Evolutionary conservation across 2,113 vertebrate genomes (phyloP), one percentile per base, ranked within the genome.

Genomic region (Chunga burmeisteri): DNA sequence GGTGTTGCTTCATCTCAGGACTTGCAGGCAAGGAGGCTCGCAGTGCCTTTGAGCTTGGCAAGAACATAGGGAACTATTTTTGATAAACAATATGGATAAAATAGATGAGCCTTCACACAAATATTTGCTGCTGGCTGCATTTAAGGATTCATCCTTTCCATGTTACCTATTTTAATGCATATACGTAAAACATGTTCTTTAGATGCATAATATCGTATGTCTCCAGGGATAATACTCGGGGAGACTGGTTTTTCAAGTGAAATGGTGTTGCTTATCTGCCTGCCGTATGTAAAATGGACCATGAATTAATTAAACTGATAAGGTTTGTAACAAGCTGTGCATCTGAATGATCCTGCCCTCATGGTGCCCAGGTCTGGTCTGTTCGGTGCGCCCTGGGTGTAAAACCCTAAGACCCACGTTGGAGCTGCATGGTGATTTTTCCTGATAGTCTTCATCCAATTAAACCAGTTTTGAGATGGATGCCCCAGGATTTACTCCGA

Each of bases 81-180:
- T 75, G 50, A 63, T 65, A 80, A 95, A 97, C 10, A 56, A 7
- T 30, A 47, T 7, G 21, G 26, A 56, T 80, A 80, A 80, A 83
- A 78, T 1, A 47, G n/a, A 93, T 70, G 47, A 91, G 27, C 87
- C 49, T 96, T 95, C 67, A 87, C 71, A 22, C 32, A 96, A 73
- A 10, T 40, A 87, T 80, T 85, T 86, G 38, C 38, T 88, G 29
- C 30, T 91, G 91, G 70, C 42, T 75, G 36, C 58, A 32, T 38
- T 68, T 75, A 72, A 58, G 34, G 74, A 30, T 61, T 93, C 49
- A 79, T 40, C 58, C 11, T 81, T 94, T 61, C 59, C 58, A 58
- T 25, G 49, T 29, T 53, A 19, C 14, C 38, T 84, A 2, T 84
- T 86, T 56, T 75, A 49, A 68, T 25, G 34, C 20, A 11, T 17